These are phyloP conservation scores for Lacerta bilineata DNA, from an alignment of 2,797 vertebrate genomes.

Conservation along the genomic window DNA sequence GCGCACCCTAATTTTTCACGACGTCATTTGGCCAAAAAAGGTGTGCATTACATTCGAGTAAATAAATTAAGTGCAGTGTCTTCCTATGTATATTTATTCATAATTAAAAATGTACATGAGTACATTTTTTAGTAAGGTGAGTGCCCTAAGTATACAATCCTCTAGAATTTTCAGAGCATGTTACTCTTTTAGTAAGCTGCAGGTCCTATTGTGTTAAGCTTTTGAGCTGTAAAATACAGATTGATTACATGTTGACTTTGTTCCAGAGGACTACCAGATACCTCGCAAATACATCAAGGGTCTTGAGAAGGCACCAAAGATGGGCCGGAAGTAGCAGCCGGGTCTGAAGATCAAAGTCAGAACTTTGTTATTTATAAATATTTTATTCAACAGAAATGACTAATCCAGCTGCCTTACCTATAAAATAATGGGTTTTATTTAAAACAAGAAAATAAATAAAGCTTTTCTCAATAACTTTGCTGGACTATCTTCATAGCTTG, in stretches of 20 bases:
- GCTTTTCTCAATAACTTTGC: slow-evolving; percentile 17
- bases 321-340: slow-evolving; percentile 88
- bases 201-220: neutral
- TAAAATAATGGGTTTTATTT: slow-evolving; percentile 29
- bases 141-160: neutral
- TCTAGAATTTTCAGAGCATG: neutral
- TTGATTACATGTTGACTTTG: slow-evolving; percentile 30
- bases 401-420: slow-evolving; percentile 24
- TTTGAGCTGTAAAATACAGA: neutral
- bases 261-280: slow-evolving; percentile 93
- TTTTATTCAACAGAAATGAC: slow-evolving; percentile 15
- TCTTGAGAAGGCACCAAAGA: slow-evolving; percentile 90
- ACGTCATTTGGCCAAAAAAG: too few relatives aligned
- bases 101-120: too few relatives aligned
- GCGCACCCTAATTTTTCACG: too few relatives aligned
- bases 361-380: slow-evolving; percentile 29
- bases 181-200: neutral
- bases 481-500: neutral
- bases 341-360: neutral
- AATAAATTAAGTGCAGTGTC: too few relatives aligned
- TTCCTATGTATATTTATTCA: too few relatives aligned
- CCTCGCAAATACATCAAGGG: slow-evolving; percentile 92
- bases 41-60: too few relatives aligned
- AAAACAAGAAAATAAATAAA: slow-evolving; percentile 33
- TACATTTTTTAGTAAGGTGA: neutral